Evolutionary conservation across 23 tunicate genomes (phyloP).

Genomic region (Styela clava): DNA sequence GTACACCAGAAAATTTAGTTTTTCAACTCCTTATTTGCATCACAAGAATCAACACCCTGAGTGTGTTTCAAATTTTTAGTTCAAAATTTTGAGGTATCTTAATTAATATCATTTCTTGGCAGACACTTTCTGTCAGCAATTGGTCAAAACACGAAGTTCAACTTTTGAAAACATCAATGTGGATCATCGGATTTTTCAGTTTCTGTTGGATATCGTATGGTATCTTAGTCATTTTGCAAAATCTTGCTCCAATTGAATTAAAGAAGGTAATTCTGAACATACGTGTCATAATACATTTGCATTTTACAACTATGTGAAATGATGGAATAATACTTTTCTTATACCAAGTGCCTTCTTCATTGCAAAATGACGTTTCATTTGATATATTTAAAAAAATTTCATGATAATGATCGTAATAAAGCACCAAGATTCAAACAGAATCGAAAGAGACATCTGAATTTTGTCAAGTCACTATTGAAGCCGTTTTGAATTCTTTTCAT

Average conservation of each 20-base stretch:
- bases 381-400: neutral
- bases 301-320: neutral
- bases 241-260: slow-evolving; percentile 32
- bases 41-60: no score
- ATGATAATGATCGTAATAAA: neutral
- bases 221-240: slow-evolving; percentile 32
- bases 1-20: no score
- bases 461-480: no score
- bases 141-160: slow-evolving; percentile 46
- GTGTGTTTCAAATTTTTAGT: no score
- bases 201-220: slow-evolving; percentile 55
- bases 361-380: neutral
- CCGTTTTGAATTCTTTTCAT: no score
- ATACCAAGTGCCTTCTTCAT: neutral
- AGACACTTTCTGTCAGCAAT: slow-evolving; percentile 17
- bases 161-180: slow-evolving; percentile 44
- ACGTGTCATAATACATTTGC: neutral
- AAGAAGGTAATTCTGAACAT: slow-evolving; percentile 28
- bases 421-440: no score
- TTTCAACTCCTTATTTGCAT: no score
- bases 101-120: neutral
- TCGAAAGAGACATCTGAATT: no score
- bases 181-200: slow-evolving; percentile 50
- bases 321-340: neutral
- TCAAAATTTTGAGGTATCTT: neutral